These are phyloP conservation scores for Drosophila persimilis DNA, from an alignment of 1,140 invertebrate genomes.

Conservation along the genomic window DNA sequence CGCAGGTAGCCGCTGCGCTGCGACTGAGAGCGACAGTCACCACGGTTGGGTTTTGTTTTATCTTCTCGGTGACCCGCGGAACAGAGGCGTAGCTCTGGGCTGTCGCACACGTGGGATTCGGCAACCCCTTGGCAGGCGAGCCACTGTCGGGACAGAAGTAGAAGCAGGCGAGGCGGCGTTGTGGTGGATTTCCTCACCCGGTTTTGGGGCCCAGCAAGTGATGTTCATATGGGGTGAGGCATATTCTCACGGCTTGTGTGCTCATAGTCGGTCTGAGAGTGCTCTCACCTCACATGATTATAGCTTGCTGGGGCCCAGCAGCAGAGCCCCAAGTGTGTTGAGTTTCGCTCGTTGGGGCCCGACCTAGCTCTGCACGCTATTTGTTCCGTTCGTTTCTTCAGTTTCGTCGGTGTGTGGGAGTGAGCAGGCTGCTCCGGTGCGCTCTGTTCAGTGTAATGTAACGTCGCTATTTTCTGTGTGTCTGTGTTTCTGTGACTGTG, in stretches of 20 bases:
- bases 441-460: conserved; percentile 15
- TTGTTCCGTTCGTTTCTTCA: conserved; percentile 6
- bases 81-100: conserved; percentile 40
- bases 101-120: conserved; percentile 18
- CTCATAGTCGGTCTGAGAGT: too few relatives aligned
- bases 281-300: too few relatives aligned
- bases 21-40: conserved; percentile 34
- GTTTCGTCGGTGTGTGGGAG: conserved; percentile 67
- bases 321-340: conserved; percentile 19
- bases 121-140: conserved; percentile 17
- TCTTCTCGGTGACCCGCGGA: neutral
- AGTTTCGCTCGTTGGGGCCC: conserved; percentile 8
- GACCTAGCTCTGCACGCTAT: conserved; percentile 9
- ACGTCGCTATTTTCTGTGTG: conserved; percentile 5
- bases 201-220: conserved; percentile 5
- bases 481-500: conserved; percentile 40
- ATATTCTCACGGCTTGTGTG: too few relatives aligned
- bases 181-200: conserved; percentile 28
- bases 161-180: too few relatives aligned
- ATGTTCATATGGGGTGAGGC: too few relatives aligned
- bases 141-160: conserved; percentile 23
- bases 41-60: conserved; percentile 13
- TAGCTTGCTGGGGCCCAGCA: too few relatives aligned
- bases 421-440: conserved; percentile 36
- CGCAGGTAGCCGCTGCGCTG: conserved; percentile 11